phyloP scores from a whole-genome alignment of 1,140 invertebrate genomes.

The Uloborus diversus region DNA sequence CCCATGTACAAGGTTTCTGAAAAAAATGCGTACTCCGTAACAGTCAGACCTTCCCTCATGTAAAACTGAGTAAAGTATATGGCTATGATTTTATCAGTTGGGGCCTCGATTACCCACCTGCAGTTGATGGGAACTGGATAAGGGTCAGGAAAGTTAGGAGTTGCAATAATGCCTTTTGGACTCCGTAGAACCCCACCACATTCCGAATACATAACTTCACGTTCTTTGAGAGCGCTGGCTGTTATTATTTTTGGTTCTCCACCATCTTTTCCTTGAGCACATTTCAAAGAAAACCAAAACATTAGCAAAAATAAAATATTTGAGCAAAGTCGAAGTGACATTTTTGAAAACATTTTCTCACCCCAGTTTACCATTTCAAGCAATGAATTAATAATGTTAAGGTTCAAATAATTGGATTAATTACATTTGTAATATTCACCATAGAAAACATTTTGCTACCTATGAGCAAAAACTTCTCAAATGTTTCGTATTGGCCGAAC shows the following conservation, averaged over 20 bases:
- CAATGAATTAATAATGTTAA: too few species aligned
- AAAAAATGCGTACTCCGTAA: conserved; percentile 78
- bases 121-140: conserved; percentile 84
- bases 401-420: too few species aligned
- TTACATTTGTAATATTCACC: too few species aligned
- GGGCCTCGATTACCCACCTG: conserved; percentile 84
- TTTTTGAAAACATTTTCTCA: too few species aligned
- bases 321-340: too few species aligned
- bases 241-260: background rate
- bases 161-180: conserved; percentile 72
- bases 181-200: conserved; percentile 50
- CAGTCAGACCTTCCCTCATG: conserved; percentile 79
- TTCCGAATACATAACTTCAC: conserved; percentile 24
- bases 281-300: background rate
- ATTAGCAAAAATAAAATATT: too few species aligned
- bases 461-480: too few species aligned
- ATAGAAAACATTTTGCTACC: too few species aligned
- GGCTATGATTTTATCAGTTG: conserved; percentile 72
- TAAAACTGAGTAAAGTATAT: conserved; percentile 89
- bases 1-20: conserved; percentile 60
- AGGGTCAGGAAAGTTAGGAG: conserved; percentile 81
- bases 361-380: too few species aligned
- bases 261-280: background rate
- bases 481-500: too few species aligned
- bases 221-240: conserved; percentile 32